These are phyloP conservation scores for Cyprinus carpio DNA, from an alignment of 2,113 vertebrate genomes.

Conservation along the genomic window DNA sequence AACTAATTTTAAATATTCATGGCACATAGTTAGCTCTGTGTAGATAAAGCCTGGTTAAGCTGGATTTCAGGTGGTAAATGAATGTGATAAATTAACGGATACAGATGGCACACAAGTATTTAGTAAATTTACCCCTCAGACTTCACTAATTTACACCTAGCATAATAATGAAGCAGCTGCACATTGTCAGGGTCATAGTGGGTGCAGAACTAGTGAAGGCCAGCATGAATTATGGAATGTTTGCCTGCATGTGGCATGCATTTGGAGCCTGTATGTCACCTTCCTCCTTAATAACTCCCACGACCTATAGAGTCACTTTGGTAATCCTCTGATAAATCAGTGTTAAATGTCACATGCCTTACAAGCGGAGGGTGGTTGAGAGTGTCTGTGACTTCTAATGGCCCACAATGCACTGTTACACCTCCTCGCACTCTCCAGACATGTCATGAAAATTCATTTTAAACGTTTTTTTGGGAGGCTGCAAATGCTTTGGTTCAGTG, in stretches of 20 bases:
- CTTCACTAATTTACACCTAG: neutral
- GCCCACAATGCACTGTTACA: neutral
- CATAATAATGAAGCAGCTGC: neutral
- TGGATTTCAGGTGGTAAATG: neutral
- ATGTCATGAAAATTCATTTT: slow-evolving; percentile 17
- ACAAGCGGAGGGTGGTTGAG: neutral
- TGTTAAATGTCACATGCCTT: slow-evolving; percentile 50
- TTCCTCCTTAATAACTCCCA: slow-evolving; percentile 36
- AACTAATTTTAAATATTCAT: neutral
- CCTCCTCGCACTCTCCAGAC: slow-evolving; percentile 1
- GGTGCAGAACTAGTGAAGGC: slow-evolving; percentile 4
- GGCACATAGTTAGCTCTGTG: neutral
- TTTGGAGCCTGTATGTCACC: slow-evolving; percentile 34
- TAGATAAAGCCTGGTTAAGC: neutral
- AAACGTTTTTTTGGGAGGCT: slow-evolving; percentile 13
- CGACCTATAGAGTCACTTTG: slow-evolving; percentile 42
- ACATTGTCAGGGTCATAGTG: slow-evolving; percentile 24
- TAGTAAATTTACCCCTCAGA: neutral
- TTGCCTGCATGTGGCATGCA: slow-evolving; percentile 20
- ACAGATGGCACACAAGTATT: neutral
- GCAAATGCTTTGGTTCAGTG: slow-evolving; percentile 9
- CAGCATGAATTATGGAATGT: slow-evolving; percentile 35
- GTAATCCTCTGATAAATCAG: slow-evolving; percentile 52
- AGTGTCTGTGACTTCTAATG: slow-evolving; percentile 23
- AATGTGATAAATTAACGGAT: neutral